Conservation (phyloP, 2,797 vertebrate species). For the Lindbergichthys nudifrons region DNA sequence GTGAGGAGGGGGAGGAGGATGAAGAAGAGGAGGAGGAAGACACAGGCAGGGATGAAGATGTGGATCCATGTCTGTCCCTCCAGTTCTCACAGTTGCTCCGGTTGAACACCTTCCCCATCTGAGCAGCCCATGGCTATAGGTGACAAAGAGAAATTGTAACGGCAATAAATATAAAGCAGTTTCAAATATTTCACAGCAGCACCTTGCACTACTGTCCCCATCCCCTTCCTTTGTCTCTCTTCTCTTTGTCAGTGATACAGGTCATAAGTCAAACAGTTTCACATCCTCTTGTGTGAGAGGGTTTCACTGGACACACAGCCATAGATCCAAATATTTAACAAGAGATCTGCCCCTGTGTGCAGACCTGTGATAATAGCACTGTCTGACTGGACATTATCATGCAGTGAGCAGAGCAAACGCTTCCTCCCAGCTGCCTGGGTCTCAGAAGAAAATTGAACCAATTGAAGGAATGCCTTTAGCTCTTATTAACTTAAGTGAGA, state of each 20-base stretch:
- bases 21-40: conserved; percentile 66
- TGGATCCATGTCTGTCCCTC: conserved; percentile 83
- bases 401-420: not conserved
- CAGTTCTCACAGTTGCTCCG: conserved; percentile 87
- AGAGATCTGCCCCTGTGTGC: conserved; percentile 15
- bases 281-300: not conserved
- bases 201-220: conserved; percentile 23
- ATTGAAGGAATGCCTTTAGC: conserved; percentile 21
- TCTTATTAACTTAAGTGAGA: conserved; percentile 48
- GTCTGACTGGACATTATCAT: conserved; percentile 34
- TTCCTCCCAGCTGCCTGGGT: conserved; percentile 20
- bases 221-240: conserved; percentile 17
- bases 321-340: conserved; percentile 18
- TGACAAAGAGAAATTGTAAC: conserved; percentile 14
- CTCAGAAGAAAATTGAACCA: conserved; percentile 36
- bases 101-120: conserved; percentile 69
- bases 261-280: conserved; percentile 23
- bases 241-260: not conserved
- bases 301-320: conserved; percentile 14
- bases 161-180: not conserved
- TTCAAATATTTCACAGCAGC: conserved; percentile 18
- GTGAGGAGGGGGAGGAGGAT: conserved; percentile 72
- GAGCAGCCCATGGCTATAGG: conserved; percentile 70
- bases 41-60: conserved; percentile 62
- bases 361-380: conserved; percentile 18